These are phyloP conservation scores for Theonella swinhoei DNA, from an alignment of 37 sponge, comb jelly and placozoan genomes.

Conservation along the genomic window DNA sequence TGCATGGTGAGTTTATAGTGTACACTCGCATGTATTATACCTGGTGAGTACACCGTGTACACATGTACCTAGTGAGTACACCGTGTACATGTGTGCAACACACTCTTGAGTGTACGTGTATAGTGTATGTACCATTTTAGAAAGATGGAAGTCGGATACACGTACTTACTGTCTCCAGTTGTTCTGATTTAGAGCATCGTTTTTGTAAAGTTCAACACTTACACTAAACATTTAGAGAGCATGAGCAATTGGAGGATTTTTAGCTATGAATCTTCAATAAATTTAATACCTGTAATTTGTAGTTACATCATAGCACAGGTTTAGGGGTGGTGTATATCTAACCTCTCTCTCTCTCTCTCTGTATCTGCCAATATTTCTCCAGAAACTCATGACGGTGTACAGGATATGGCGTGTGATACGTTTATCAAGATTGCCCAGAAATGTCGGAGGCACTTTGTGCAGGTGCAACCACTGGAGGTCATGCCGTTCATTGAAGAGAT, in stretches of 20 bases:
- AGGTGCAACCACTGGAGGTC: slow-evolving; percentile 88
- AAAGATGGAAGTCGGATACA: no score
- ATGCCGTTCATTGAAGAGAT: slow-evolving; percentile 97
- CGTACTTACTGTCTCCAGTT: no score
- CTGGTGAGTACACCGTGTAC: not conserved
- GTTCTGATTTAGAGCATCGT: no score
- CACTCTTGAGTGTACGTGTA: not conserved
- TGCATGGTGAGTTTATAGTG: slow-evolving; percentile 87
- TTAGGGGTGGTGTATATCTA: no score
- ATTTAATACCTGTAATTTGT: no score
- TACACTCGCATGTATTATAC: not conserved
- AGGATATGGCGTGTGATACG: slow-evolving; percentile 99
- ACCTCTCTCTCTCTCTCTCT: no score
- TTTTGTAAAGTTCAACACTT: no score
- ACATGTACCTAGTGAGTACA: slow-evolving; percentile 8
- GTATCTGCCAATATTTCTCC: not conserved
- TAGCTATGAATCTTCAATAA: no score
- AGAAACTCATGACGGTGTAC: slow-evolving; percentile 99
- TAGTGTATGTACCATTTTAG: slow-evolving; percentile 11
- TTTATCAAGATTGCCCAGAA: slow-evolving; percentile 99
- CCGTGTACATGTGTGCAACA: not conserved
- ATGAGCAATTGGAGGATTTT: no score
- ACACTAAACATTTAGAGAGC: no score
- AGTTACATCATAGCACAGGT: no score
- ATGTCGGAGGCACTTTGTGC: slow-evolving; percentile 94